Evolutionary conservation across 1,140 invertebrate genomes (phyloP), one percentile per base, ranked within the genome.

Genomic region (Vanessa tameamea): DNA sequence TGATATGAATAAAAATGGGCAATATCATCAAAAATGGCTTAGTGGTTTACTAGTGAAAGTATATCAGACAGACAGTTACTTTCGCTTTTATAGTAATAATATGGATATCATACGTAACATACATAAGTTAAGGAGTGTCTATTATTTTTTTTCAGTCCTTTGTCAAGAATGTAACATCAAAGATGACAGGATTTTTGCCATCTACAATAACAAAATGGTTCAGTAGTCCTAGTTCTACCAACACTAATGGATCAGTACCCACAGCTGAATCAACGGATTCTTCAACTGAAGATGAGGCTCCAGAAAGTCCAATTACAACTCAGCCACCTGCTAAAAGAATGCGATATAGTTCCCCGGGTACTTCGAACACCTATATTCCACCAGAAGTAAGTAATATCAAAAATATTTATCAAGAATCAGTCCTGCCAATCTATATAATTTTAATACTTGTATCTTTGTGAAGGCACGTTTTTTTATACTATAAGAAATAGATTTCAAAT

Each of bases 131-230:
- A 43, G 9, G 37, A 43, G 37, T 43, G 26, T 31, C 26, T 31
- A 43, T 43, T 5, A 37, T 61, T n/a, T 78, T 75, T 74, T 86
- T 93, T 64, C 86, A 94, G 93, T 93, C 93, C 48, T 93, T 94
- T 82, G 92, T 94, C 61, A 89, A 90, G 72, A 93, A 93, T 90
- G 87, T 94, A 31, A 93, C 87, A 79, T 88, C 87, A 59, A 84
- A 82, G 74, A 86, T 94, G 16, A 88, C 93, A 13, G 89, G 88
- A 37, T 82, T 94, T 23, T 79, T 94, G 57, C 93, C 89, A 47
- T 79, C 85, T 50, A 89, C 91, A 9, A 85, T 94, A n/a, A 91
- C 87, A 9, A 93, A 93, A 80, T 94, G 93, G 93, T 94, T 94
- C 67, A 82, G 87, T 47, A 85, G 78, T 63, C 80, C 80, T 47